Evolutionary conservation across 2,888 invertebrate genomes (phyloP).

Genomic region (Latheticus oryzae): DNA sequence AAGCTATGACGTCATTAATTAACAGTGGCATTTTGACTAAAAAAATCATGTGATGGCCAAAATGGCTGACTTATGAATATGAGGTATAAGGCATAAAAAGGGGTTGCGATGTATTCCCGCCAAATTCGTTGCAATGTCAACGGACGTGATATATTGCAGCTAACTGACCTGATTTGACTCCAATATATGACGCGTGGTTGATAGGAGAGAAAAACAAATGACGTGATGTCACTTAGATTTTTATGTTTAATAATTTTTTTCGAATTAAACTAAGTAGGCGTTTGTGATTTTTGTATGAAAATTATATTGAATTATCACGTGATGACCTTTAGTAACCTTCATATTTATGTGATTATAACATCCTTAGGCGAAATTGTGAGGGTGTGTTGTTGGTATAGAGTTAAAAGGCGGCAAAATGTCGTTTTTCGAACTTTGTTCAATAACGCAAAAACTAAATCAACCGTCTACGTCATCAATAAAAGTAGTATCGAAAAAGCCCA

Average conservation of each 20-base stretch:
- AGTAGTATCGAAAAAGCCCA: slow-evolving; percentile 52
- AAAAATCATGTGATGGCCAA: slow-evolving; percentile 15
- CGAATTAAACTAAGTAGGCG: not conserved
- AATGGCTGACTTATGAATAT: slow-evolving; percentile 14
- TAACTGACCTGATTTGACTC: too few species aligned
- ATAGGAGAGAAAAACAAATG: not conserved
- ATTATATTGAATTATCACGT: slow-evolving; percentile 1
- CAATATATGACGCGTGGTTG: too few species aligned
- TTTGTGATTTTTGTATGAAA: not conserved
- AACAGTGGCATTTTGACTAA: slow-evolving; percentile 10
- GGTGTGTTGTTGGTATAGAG: slow-evolving; percentile 8
- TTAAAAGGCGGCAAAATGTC: slow-evolving; percentile 60
- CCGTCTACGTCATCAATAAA: slow-evolving; percentile 65
- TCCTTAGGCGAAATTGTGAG: slow-evolving; percentile 3
- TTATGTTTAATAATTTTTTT: too few species aligned
- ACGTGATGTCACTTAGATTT: too few species aligned
- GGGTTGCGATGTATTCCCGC: slow-evolving; percentile 24
- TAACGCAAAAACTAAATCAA: slow-evolving; percentile 59
- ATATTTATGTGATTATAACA: slow-evolving; percentile 6
- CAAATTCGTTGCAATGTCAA: slow-evolving; percentile 10
- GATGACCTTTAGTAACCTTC: slow-evolving; percentile 46
- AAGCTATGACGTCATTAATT: slow-evolving; percentile 23
- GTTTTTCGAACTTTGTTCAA: slow-evolving; percentile 49
- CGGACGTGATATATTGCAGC: not conserved
- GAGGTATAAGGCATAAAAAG: not conserved